These are phyloP conservation scores for Rotaria macrura DNA, from an alignment of 2,888 invertebrate genomes.

Conservation along the genomic window DNA sequence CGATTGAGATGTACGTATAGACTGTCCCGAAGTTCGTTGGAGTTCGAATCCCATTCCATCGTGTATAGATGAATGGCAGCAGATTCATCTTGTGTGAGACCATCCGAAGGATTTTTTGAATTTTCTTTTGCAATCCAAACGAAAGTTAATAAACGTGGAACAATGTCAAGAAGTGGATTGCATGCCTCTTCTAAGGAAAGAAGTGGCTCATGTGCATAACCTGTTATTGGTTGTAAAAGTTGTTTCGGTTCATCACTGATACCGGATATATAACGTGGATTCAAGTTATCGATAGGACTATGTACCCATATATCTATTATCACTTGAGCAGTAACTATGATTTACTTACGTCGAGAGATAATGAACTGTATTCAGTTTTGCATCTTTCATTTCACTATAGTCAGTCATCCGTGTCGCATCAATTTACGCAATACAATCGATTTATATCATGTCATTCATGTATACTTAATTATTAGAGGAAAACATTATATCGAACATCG, in stretches of 20 bases:
- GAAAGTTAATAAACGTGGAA: background rate
- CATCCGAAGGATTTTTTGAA: background rate
- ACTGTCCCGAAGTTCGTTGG: background rate
- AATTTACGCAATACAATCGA: too few species aligned
- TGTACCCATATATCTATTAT: too few species aligned
- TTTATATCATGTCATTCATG: too few species aligned
- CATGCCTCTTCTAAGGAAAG: background rate
- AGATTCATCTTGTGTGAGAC: background rate
- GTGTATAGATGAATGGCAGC: background rate
- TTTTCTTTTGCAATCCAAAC: background rate
- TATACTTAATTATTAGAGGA: too few species aligned
- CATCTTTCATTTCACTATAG: too few species aligned
- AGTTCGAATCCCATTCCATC: background rate
- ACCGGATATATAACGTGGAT: background rate
- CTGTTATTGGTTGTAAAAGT: background rate
- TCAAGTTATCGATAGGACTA: too few species aligned
- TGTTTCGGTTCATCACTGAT: background rate
- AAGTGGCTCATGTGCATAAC: background rate
- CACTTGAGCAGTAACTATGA: too few species aligned
- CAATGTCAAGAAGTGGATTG: background rate
- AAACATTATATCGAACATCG: too few species aligned
- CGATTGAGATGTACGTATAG: background rate
- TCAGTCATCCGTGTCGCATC: too few species aligned
- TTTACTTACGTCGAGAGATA: too few species aligned
- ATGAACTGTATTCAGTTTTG: too few species aligned